phyloP scores from a whole-genome alignment of 2,888 invertebrate species.

The Pseudococcus jackbeardsleyi region DNA sequence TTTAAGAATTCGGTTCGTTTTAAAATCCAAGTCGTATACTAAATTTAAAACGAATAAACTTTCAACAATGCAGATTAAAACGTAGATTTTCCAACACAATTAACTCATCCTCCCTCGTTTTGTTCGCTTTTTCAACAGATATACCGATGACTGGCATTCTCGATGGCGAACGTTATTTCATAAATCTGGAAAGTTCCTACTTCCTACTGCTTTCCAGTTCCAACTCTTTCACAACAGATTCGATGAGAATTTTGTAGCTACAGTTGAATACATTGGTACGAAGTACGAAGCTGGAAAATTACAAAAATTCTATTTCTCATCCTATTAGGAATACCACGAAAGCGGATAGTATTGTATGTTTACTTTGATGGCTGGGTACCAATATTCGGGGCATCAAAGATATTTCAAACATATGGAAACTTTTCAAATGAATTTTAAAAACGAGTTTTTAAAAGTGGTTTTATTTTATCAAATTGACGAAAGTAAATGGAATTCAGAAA shows the following conservation, averaged over 20 bases:
- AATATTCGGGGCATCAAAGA: not conserved
- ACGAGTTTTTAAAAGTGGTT: too few relatives aligned
- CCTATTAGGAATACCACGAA: not conserved
- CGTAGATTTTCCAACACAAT: constrained; percentile 10
- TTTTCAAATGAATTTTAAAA: too few relatives aligned
- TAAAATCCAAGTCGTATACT: not conserved
- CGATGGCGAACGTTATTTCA: not conserved
- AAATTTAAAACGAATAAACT: constrained; percentile 4
- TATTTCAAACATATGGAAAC: not conserved
- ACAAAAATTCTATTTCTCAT: not conserved
- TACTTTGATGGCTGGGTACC: not conserved
- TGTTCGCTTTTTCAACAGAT: not conserved
- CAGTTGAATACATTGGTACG: not conserved
- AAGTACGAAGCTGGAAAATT: not conserved
- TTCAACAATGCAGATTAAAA: constrained; percentile 10
- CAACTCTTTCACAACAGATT: not conserved
- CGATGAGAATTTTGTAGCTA: not conserved
- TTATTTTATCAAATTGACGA: too few relatives aligned
- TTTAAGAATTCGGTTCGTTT: constrained; percentile 1
- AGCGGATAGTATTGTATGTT: too few relatives aligned
- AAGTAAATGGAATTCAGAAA: too few relatives aligned
- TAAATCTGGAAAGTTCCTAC: not conserved
- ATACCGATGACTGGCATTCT: not conserved
- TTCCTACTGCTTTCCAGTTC: too few relatives aligned
- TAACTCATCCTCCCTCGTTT: not conserved